A percentile compares a stretch with the other conserved stretches of the same genome.
These are phyloP conservation scores for Vanessa cardui DNA, from an alignment of 2,888 invertebrate species.

Conservation along the genomic window DNA sequence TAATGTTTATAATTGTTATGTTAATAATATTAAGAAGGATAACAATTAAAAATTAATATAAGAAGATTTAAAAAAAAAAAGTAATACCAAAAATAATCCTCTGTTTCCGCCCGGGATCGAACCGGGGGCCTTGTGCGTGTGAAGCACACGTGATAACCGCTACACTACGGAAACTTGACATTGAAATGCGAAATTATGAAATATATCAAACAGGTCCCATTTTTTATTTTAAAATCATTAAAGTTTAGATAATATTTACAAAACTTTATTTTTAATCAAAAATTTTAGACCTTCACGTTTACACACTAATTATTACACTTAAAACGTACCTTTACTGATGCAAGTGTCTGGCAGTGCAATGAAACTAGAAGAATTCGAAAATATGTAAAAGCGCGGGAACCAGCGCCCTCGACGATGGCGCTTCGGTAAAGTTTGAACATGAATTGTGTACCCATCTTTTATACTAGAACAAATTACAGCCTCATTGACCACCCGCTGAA, in stretches of 20 bases:
- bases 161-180: conserved; percentile 86
- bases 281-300: too few species aligned
- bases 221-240: too few species aligned
- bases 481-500: conserved; percentile 76
- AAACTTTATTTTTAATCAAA: too few species aligned
- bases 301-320: too few species aligned
- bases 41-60: too few species aligned
- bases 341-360: conserved; percentile 35
- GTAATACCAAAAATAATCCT: conserved; percentile 19
- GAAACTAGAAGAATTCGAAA: conserved; percentile 37
- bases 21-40: too few species aligned
- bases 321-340: conserved; percentile 19
- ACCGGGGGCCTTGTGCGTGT: conserved; percentile 89
- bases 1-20: too few species aligned
- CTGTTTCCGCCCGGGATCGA: conserved; percentile 88
- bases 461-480: conserved; percentile 70
- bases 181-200: fast-evolving
- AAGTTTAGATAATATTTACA: too few species aligned
- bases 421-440: conserved; percentile 50
- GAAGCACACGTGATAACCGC: conserved; percentile 91
- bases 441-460: conserved; percentile 55
- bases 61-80: not conserved
- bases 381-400: conserved; percentile 45
- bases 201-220: not conserved
- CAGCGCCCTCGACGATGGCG: conserved; percentile 59